Conservation (phyloP, 2,888 invertebrate species). For the Calameuta pallipes region DNA sequence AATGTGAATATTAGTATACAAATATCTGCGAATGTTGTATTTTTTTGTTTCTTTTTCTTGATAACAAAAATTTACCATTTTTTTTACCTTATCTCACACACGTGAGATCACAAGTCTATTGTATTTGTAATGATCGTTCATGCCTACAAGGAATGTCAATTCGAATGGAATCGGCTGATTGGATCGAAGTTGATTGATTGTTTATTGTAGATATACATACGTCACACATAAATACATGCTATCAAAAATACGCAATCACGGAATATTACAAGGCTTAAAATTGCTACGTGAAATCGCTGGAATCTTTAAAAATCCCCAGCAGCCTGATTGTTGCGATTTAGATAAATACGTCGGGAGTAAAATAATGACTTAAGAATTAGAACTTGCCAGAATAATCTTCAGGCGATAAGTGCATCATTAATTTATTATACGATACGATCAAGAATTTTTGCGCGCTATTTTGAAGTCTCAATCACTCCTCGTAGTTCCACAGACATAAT, state of each 20-base stretch:
- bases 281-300: too few species aligned
- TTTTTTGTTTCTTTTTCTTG: not conserved
- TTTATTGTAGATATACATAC: not conserved
- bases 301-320: not conserved
- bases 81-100: not conserved
- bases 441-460: not conserved
- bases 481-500: not conserved
- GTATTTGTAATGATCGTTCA: not conserved
- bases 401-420: not conserved
- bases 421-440: not conserved
- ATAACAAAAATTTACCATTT: not conserved
- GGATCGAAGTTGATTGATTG: not conserved
- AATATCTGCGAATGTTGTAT: not conserved
- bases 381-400: too few species aligned
- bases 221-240: not conserved
- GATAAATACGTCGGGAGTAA: not conserved
- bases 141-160: not conserved
- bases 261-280: not conserved
- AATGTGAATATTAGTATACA: not conserved
- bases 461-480: not conserved
- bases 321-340: not conserved
- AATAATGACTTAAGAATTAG: not conserved
- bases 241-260: too few species aligned
- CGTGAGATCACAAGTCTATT: not conserved
- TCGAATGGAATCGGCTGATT: not conserved